Evolutionary conservation across 2,797 vertebrate genomes (phyloP).

Genomic region (Amazona finschi): DNA sequence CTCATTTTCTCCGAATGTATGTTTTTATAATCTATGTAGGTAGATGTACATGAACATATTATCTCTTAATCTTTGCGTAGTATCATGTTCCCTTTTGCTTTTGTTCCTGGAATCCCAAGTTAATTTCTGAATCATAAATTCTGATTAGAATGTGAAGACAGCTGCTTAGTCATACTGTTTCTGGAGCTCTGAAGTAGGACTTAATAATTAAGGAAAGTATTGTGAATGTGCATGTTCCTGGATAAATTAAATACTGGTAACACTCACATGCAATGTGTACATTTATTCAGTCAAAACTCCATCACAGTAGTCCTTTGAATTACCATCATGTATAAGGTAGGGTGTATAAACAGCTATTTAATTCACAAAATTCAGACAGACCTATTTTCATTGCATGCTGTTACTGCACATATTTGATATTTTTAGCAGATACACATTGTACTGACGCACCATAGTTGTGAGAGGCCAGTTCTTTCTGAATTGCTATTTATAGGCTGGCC

Average conservation of each 20-base stretch:
- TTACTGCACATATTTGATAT: background rate
- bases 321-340: background rate
- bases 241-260: background rate
- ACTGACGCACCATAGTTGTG: background rate
- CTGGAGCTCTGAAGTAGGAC: background rate
- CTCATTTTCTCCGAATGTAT: background rate
- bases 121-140: background rate
- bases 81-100: background rate
- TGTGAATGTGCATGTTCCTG: accelerated
- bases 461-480: conserved; percentile 35
- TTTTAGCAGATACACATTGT: background rate
- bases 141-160: background rate
- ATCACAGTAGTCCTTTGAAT: background rate
- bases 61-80: background rate
- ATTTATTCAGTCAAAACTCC: background rate
- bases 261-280: background rate
- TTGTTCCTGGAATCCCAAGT: background rate
- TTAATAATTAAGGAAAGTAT: background rate
- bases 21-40: background rate
- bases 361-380: background rate
- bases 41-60: background rate
- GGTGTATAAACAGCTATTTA: background rate
- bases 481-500: conserved; percentile 41
- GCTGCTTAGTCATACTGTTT: background rate
- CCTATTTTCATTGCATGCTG: background rate